Base-by-base conservation (phyloP, 2,797 vertebrate species). In the Lepus townsendii region DNA sequence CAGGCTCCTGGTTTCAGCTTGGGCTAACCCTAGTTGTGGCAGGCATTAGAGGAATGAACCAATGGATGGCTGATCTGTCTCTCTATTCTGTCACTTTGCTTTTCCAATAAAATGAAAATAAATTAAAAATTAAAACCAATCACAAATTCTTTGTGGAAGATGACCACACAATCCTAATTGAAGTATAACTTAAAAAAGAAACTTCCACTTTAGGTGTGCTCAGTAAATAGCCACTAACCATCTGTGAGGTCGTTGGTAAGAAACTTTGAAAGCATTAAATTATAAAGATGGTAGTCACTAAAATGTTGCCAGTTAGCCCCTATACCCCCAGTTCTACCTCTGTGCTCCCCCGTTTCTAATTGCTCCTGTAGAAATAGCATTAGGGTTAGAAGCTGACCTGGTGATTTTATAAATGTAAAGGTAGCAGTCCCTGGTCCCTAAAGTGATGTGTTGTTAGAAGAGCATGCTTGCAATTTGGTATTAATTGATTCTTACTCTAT, bases 401-500 rank as follows among this genome's bases (percentile, higher is more conserved):
- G 68, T 89, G 83, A 87, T 90, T 94, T 88, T 92, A 94, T 71
- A 86, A 57, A 94, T 66, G 79, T 52, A 92, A 96, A 83, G 92
- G 79, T 79, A 87, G 86, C 66, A 73, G 88, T 88, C 93, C 47
- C 85, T 97, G 96, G 97, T 97, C 97, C 95, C 95, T 89, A 83
- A 97, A 50, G 7, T 97, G 97, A 97, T 96, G 90, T 97, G 84
- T 97, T 98, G 92, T 97, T 96, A 93, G 95, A 26, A 38, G 91
- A 91, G 94, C 88, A 94, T 97, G 94, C 57, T 92, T 96, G 94
- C 96, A 97, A 94, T 97, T 98, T 97, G 96, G 94, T 79, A 98
- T 92, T 98, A 98, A 98, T 98, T 98, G 98, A 98, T 98, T 98
- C 96, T 98, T 1, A 94, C 95, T 97, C 96, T 96, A 47, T 57